Percentiles rank a stretch among this genome's conserved stretches.
phyloP scores from a whole-genome alignment of 2,113 vertebrate species.

The Ceyx cyanopectus region DNA sequence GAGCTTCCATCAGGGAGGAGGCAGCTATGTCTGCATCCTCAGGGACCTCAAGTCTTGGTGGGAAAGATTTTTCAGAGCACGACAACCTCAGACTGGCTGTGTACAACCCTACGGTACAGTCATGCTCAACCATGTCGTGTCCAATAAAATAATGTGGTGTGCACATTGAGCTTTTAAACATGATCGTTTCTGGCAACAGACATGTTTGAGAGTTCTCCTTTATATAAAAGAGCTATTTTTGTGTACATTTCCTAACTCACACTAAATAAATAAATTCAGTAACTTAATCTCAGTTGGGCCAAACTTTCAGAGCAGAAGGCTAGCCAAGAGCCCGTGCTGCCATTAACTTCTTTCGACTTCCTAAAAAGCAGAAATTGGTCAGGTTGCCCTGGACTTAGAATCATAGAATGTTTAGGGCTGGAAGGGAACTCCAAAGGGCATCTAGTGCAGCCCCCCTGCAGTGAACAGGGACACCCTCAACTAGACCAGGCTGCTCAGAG shows the following conservation, averaged over 20 bases:
- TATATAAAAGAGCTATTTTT: neutral
- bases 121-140: neutral
- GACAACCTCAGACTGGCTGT: neutral
- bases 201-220: neutral
- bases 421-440: no score
- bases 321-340: accelerated
- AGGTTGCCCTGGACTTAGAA: neutral
- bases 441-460: no score
- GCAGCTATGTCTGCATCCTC: neutral
- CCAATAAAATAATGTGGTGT: neutral
- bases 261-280: neutral
- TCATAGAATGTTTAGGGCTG: no score
- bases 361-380: neutral
- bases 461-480: no score
- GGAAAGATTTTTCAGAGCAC: neutral
- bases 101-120: neutral
- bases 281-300: neutral
- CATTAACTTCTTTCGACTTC: neutral
- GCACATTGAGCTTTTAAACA: neutral
- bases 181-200: neutral
- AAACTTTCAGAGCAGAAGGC: neutral
- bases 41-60: accelerated
- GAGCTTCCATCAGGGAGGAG: neutral
- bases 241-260: neutral
- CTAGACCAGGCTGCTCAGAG: no score